These are phyloP conservation scores for Poliocrania exsul DNA, from an alignment of 2,797 vertebrate species.

Conservation along the genomic window DNA sequence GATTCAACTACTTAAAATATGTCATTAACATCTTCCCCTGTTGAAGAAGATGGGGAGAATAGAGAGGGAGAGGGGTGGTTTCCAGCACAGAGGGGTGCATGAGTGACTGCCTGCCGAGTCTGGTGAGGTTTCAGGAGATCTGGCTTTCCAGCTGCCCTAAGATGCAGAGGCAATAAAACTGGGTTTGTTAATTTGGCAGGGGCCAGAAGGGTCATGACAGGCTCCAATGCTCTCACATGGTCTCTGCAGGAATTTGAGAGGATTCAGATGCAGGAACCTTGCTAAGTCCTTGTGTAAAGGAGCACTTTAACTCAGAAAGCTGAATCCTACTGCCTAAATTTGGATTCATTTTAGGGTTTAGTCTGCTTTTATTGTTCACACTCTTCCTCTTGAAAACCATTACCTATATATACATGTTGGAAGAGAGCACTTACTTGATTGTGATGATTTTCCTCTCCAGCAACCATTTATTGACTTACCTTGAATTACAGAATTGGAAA, in stretches of 20 bases:
- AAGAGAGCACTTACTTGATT: neutral
- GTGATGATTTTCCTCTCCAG: constrained; percentile 5
- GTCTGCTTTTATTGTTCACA: neutral
- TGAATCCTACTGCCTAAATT: neutral
- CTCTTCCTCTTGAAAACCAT: neutral
- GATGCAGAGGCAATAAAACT: neutral
- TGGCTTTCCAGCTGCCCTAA: neutral
- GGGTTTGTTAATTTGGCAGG: neutral
- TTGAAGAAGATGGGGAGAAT: neutral
- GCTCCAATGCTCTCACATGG: neutral
- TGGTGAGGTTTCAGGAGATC: neutral
- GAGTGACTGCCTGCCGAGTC: neutral
- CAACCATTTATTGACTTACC: constrained; percentile 27
- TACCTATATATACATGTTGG: neutral
- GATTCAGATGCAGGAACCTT: neutral
- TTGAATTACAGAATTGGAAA: constrained; percentile 1
- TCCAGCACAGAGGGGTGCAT: neutral
- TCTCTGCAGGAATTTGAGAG: neutral
- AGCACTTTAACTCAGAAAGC: neutral
- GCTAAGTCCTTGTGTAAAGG: neutral
- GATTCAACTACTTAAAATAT: neutral
- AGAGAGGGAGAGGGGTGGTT: neutral
- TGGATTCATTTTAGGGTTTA: neutral
- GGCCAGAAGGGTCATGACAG: neutral
- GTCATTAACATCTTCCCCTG: neutral